Base-by-base conservation (phyloP, 2,888 invertebrate species). In the Cerastis rubricosa region DNA sequence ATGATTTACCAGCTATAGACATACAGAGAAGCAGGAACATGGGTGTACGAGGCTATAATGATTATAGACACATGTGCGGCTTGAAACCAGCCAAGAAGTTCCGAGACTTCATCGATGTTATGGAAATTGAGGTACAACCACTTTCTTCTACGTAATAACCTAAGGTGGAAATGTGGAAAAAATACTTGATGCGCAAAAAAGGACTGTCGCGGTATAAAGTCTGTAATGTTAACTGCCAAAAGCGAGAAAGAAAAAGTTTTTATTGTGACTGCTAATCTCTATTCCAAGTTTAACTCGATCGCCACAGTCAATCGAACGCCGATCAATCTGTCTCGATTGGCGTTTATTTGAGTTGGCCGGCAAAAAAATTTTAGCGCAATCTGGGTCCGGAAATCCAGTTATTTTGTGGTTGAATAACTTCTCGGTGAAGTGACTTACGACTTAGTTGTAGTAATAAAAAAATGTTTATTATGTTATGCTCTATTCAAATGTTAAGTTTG, bases 1-100 rank as follows among this genome's bases (percentile, higher is more conserved):
- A 92, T 69, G 95, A 95, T 68, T 85, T 92, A 64, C 80, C 87
- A 14, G 89, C 95, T 3, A 87, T 92, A 47, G 94, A 93, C 77
- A 94, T 95, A 85, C 95, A 95, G 80, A 91, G 93, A 85, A 92
- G 95, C 4, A 91, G 95, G 85, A 95, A 95, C 74, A 84, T 95
- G 83, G 94, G 94, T 5, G 77, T 95, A 14, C 90, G 92, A 17
- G 93, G 94, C 0, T 95, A 95, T 79, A 95, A 94, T 78, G 94
- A 93, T 54, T 95, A 95, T 71, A 91, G 95, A 63, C 87, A 91
- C 25, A 64, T 94, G 9, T 95, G 95, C 73, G 93, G 94, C 0
- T 72, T 94, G 40, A 92, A 91, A 74, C 83, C 88, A 5, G 94
- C 93, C 0, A 91, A 92, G 59, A 90, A 89, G 40, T 95, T 95